Conservation (phyloP, 2,113 vertebrate species). For the Ardeotis arabs region DNA sequence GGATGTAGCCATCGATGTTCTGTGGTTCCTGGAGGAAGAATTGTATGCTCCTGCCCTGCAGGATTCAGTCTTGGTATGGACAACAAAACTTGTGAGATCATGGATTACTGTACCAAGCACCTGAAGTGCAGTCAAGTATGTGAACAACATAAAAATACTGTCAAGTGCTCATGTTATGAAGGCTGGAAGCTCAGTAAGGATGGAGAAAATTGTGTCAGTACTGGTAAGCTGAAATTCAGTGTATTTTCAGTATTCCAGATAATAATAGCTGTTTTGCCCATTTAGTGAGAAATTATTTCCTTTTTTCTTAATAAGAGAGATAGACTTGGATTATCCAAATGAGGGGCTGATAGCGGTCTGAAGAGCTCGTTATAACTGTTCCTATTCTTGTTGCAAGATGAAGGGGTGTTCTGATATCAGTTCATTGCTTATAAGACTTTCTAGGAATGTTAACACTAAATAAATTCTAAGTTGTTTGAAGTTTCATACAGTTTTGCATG, state of each 20-base stretch:
- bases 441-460: not conserved
- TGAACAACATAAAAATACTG: slow-evolving; percentile 92
- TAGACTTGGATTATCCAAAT: not conserved
- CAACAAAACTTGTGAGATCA: slow-evolving; percentile 91
- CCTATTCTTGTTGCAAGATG: not conserved
- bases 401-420: not conserved
- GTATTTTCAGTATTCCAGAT: not conserved
- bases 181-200: slow-evolving; percentile 91
- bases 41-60: slow-evolving; percentile 90
- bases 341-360: not conserved
- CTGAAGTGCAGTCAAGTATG: slow-evolving; percentile 95
- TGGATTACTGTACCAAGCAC: slow-evolving; percentile 92
- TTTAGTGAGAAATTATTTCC: not conserved
- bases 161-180: slow-evolving; percentile 96
- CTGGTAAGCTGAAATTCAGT: slow-evolving; percentile 75
- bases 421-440: not conserved
- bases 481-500: not conserved
- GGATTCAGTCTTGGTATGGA: slow-evolving; percentile 86
- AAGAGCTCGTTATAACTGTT: not conserved
- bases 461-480: not conserved
- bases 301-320: not conserved
- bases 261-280: not conserved
- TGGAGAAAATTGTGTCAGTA: slow-evolving; percentile 89
- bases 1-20: slow-evolving; percentile 96
- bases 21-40: slow-evolving; percentile 89